These are phyloP conservation scores for Punctoribates punctum DNA, from an alignment of 2,888 invertebrate species.

Conservation along the genomic window DNA sequence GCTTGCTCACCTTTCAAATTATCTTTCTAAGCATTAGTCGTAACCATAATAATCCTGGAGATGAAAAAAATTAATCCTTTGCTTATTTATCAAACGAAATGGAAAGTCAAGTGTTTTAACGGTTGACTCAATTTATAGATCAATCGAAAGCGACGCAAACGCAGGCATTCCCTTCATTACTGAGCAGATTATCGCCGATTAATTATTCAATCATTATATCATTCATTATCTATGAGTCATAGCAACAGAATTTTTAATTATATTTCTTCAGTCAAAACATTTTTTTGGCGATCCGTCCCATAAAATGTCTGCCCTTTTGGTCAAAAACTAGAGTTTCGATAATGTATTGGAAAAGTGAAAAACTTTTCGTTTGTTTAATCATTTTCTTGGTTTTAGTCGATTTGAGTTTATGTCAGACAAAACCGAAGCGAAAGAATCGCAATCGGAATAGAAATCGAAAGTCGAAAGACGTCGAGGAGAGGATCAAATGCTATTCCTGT, in stretches of 20 bases:
- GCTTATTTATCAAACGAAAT: no score
- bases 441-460: neutral
- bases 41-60: no score
- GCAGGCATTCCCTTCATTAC: no score
- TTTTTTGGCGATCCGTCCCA: neutral
- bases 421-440: slow-evolving; percentile 10
- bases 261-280: no score
- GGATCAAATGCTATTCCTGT: slow-evolving; percentile 37
- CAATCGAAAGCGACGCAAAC: no score
- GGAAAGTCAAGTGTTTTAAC: no score
- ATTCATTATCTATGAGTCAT: neutral
- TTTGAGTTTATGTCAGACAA: neutral
- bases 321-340: neutral
- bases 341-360: neutral
- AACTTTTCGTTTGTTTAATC: neutral
- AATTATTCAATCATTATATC: neutral
- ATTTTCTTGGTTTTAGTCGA: neutral
- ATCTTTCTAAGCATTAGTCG: no score
- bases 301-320: neutral
- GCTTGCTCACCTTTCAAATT: no score
- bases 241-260: neutral
- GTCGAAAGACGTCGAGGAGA: neutral
- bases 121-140: no score
- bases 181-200: no score
- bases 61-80: no score